A percentile compares a stretch with the other conserved stretches of the same genome.
Evolutionary conservation across 2,113 vertebrate genomes (phyloP).

Genomic region (Columba livia): DNA sequence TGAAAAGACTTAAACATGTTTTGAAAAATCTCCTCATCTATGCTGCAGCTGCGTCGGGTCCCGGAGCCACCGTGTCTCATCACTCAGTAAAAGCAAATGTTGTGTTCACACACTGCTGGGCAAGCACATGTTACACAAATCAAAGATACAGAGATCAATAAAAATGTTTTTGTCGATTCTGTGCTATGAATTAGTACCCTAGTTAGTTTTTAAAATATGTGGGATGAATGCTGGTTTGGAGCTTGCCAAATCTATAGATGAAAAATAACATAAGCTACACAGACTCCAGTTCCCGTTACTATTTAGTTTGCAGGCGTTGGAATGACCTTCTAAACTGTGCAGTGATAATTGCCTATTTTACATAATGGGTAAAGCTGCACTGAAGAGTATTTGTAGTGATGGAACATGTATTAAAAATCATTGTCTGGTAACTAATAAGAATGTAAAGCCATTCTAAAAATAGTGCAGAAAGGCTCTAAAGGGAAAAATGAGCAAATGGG

Average conservation of each 20-base stretch:
- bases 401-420: slow-evolving; percentile 43
- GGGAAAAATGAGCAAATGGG: slow-evolving; percentile 32
- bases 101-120: background rate
- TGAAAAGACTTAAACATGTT: slow-evolving; percentile 29
- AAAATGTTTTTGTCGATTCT: slow-evolving; percentile 1
- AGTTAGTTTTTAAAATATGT: background rate
- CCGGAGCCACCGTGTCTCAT: background rate
- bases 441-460: slow-evolving; percentile 59
- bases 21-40: slow-evolving; percentile 1
- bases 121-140: background rate
- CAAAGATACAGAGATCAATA: background rate
- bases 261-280: background rate
- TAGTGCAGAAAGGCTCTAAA: slow-evolving; percentile 11
- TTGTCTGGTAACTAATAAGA: slow-evolving; percentile 43
- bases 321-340: slow-evolving; percentile 51
- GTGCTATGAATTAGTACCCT: background rate
- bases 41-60: slow-evolving; percentile 33
- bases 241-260: background rate
- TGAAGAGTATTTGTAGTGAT: background rate
- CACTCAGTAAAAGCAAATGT: background rate
- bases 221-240: background rate
- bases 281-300: background rate
- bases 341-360: slow-evolving; percentile 56
- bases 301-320: background rate
- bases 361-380: slow-evolving; percentile 33